Conservation (phyloP, 2,888 invertebrate genomes). For the Agelastica alni region DNA sequence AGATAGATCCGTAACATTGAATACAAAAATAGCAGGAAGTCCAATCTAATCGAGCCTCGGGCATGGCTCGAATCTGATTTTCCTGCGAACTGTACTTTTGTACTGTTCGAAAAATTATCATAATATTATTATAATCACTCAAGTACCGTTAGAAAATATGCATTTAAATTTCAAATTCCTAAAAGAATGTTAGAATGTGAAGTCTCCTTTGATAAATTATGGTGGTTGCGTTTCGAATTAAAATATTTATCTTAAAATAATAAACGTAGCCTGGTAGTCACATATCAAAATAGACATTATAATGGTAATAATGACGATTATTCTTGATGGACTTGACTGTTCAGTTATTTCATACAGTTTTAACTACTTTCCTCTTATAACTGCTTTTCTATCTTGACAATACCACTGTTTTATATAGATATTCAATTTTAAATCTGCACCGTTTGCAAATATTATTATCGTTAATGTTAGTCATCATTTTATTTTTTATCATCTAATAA, state of each 20-base stretch:
- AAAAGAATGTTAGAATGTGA: conserved; percentile 26
- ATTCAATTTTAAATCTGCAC: too few relatives aligned
- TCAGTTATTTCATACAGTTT: conserved; percentile 16
- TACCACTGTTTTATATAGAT: too few relatives aligned
- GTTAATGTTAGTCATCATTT: too few relatives aligned
- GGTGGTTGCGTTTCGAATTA: conserved; percentile 22
- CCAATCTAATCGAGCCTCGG: conserved; percentile 9
- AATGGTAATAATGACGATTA: conserved; percentile 23
- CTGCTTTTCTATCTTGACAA: conserved; percentile 14
- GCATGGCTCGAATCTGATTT: conserved; percentile 22
- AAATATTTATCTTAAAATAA: conserved; percentile 29
- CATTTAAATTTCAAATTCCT: conserved; percentile 29
- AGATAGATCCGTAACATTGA: conserved; percentile 10
- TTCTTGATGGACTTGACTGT: conserved; percentile 14
- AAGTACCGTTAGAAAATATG: conserved; percentile 22
- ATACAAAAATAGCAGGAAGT: conserved; percentile 9
- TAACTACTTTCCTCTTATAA: too few relatives aligned
- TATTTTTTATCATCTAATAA: too few relatives aligned
- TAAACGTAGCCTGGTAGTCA: conserved; percentile 16
- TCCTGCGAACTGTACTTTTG: conserved; percentile 22
- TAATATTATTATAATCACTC: conserved; percentile 28
- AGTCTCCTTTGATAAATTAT: conserved; percentile 25
- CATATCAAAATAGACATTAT: conserved; percentile 24
- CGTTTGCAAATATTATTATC: too few relatives aligned
- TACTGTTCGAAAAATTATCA: conserved; percentile 25